Evolutionary conservation across 1,140 invertebrate species (phyloP), one percentile per base, ranked within the genome.

Genomic region (Agraylea sexmaculata): DNA sequence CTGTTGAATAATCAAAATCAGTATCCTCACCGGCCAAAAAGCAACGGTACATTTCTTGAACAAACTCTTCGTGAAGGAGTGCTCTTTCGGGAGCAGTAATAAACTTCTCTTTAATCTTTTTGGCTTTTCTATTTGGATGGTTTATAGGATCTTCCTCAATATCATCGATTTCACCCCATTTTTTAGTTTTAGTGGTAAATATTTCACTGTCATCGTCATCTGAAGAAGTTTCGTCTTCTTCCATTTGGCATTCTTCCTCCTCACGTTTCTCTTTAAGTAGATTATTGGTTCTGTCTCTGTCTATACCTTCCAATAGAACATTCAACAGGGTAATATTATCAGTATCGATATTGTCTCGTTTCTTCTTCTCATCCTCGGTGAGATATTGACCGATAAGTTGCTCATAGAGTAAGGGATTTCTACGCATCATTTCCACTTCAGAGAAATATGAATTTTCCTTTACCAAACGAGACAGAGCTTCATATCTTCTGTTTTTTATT

Each of bases 341-440:
- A n/a, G 59, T 69, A 46, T 71, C 66, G 30, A 66, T 62, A 37
- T 65, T 67, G 51, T 83, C 78, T 21, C 78, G 61, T 27, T 65
- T 64, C 46, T 66, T 68, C 35, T 75, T 77, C 59, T 93, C 84
- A 30, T 83, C 75, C 38, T 80, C 73, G 5, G 77, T 78, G 43
- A 92, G 57, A 59, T 85, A 90, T 53, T 82, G 78, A 0, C 88
- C 89, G 37, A 94, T 66, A 38, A 95, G 63, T 52, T 92, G 79
- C 37, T 94, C 84, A 66, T 88, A 95, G 0, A 94, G 57, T 36
- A 87, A 68, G 1, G 90, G 90, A 62, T 90, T 87, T 46, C 91
- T 61, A 49, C 78, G 80, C 74, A 88, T 88, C 89, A 95, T 95
- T 71, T 90, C 84, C 42, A 74, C 75, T 57, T 93, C 87, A 58